A percentile compares a stretch with the other conserved stretches of the same genome.
These are phyloP conservation scores for Procambarus virginalis DNA, from an alignment of 1,140 invertebrate genomes.

Conservation along the genomic window DNA sequence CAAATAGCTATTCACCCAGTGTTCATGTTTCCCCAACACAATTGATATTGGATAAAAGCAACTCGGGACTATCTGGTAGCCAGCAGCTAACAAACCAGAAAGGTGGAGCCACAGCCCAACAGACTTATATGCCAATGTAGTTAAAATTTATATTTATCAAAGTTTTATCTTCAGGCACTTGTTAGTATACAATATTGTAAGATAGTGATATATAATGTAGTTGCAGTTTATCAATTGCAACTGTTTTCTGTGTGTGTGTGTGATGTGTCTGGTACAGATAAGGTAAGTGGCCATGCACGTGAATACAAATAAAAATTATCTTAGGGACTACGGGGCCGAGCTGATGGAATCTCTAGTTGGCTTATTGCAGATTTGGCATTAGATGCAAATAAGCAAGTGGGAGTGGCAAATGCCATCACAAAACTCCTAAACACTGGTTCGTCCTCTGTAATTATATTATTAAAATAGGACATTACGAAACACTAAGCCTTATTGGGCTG, in stretches of 20 bases:
- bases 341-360: neutral
- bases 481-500: constrained; percentile 31
- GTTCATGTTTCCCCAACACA: constrained; percentile 7
- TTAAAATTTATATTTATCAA: neutral
- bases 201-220: neutral
- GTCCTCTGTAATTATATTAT: neutral
- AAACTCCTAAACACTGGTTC: neutral
- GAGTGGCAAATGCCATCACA: neutral
- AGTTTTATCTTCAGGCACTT: constrained; percentile 23
- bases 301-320: neutral
- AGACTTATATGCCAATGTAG: constrained; percentile 38
- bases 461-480: constrained; percentile 22
- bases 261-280: constrained; percentile 38
- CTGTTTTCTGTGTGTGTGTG: neutral
- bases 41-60: neutral
- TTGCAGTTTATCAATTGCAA: neutral
- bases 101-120: constrained; percentile 7
- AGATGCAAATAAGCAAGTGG: neutral
- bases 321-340: constrained; percentile 53
- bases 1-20: neutral
- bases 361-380: neutral
- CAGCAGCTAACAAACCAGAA: constrained; percentile 18
- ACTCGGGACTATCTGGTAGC: neutral
- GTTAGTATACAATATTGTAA: constrained; percentile 17
- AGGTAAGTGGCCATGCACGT: constrained; percentile 30